A percentile compares a stretch with the other conserved stretches of the same genome.
These are phyloP conservation scores for Spilosoma lubricipeda DNA, from an alignment of 2,888 invertebrate genomes.

Conservation along the genomic window DNA sequence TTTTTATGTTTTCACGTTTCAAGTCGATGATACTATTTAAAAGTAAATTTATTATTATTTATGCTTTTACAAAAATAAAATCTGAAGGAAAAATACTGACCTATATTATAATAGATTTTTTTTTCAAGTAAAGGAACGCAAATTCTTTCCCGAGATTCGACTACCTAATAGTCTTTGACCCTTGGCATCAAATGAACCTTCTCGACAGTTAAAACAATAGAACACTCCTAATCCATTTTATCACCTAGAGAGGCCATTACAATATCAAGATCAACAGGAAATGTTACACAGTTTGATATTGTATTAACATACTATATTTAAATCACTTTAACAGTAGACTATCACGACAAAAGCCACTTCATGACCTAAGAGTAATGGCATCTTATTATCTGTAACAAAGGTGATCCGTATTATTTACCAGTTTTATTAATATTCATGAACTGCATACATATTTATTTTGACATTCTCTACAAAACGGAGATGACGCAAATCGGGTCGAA, in stretches of 20 bases:
- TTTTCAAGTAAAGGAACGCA: no score
- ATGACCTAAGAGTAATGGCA: constrained; percentile 36
- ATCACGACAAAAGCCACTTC: constrained; percentile 30
- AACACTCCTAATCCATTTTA: not conserved
- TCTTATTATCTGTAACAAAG: constrained; percentile 64
- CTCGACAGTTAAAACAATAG: not conserved
- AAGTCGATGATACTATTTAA: no score
- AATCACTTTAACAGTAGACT: constrained; percentile 16
- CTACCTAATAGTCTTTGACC: no score
- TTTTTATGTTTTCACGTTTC: no score
- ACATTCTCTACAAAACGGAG: not conserved
- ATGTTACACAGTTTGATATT: constrained; percentile 16
- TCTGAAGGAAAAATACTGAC: no score
- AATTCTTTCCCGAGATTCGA: no score
- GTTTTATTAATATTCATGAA: not conserved
- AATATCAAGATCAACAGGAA: constrained; percentile 25
- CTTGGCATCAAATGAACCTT: not conserved
- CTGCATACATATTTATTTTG: not conserved
- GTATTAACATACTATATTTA: not conserved
- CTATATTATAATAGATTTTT: no score
- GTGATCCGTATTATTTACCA: constrained; percentile 47
- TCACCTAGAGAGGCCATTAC: not conserved
- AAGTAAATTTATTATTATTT: no score
- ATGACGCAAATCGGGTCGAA: not conserved
- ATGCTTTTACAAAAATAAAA: no score